Evolutionary conservation across 2,797 vertebrate genomes (phyloP).

Genomic region (Babyrousa celebensis): DNA sequence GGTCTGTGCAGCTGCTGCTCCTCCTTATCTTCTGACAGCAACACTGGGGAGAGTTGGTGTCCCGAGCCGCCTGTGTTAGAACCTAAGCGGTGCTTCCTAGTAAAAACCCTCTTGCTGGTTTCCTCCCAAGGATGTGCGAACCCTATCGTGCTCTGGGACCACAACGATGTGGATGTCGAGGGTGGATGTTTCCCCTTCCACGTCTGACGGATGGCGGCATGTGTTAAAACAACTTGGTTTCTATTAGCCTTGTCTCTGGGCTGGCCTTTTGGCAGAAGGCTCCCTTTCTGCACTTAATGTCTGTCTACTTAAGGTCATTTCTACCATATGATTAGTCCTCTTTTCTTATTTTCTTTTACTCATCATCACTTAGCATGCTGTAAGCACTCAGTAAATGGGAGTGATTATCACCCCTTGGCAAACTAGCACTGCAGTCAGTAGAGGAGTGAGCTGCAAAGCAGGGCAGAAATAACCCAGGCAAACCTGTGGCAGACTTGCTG

Average conservation of each 20-base stretch:
- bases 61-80: background rate
- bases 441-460: background rate
- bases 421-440: background rate
- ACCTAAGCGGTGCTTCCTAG: background rate
- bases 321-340: background rate
- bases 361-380: background rate
- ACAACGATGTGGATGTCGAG: background rate
- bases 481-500: background rate
- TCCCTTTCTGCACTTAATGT: background rate
- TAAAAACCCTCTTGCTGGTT: background rate
- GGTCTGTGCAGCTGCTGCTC: background rate
- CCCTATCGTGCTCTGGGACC: background rate
- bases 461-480: background rate
- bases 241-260: background rate
- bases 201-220: background rate
- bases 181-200: background rate
- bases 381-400: background rate
- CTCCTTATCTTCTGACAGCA: background rate
- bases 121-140: background rate
- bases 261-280: background rate
- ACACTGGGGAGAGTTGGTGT: fast-evolving
- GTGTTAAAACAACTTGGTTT: background rate
- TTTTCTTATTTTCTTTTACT: background rate
- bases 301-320: background rate
- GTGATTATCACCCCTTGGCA: background rate